Percentiles rank a stretch among this genome's conserved stretches.
phyloP scores from a whole-genome alignment of 53 echinoderm and acorn worm genomes.

The Paracentrotus lividus region DNA sequence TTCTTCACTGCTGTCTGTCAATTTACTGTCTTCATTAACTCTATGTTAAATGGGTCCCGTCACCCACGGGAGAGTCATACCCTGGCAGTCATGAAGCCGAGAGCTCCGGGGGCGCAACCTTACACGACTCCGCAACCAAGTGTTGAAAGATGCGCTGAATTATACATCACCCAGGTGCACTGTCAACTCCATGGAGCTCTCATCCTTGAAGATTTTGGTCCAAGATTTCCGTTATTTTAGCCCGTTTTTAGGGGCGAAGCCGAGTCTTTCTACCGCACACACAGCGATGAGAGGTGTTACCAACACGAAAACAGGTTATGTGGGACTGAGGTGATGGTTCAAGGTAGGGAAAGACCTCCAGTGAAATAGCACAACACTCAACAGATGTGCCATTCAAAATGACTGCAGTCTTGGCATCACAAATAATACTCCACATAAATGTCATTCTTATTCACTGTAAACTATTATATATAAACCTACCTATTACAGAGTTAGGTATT shows the following conservation, averaged over 20 bases:
- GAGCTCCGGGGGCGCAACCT: constrained; percentile 66
- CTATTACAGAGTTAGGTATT: too few species aligned
- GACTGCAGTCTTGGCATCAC: not conserved
- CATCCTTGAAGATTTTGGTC: constrained; percentile 44
- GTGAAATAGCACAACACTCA: constrained; percentile 15
- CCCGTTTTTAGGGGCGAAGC: constrained; percentile 51
- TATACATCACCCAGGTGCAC: not conserved
- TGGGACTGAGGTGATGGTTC: constrained; percentile 51
- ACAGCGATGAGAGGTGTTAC: constrained; percentile 55
- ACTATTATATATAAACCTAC: too few species aligned
- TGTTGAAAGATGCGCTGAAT: constrained; percentile 59
- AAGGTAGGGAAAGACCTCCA: constrained; percentile 34
- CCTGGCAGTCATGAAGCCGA: constrained; percentile 52
- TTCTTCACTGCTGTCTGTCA: constrained; percentile 26
- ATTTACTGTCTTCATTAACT: not conserved
- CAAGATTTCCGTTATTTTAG: constrained; percentile 74
- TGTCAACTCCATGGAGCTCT: not conserved
- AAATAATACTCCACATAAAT: not conserved
- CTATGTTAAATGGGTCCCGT: not conserved
- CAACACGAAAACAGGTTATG: constrained; percentile 31
- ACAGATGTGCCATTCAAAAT: constrained; percentile 33
- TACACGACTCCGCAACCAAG: constrained; percentile 29
- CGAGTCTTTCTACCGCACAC: constrained; percentile 52
- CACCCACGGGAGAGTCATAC: constrained; percentile 34
- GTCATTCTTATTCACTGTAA: not conserved